Conservation (phyloP, 2,113 vertebrate species). For the Mesitornis unicolor region DNA sequence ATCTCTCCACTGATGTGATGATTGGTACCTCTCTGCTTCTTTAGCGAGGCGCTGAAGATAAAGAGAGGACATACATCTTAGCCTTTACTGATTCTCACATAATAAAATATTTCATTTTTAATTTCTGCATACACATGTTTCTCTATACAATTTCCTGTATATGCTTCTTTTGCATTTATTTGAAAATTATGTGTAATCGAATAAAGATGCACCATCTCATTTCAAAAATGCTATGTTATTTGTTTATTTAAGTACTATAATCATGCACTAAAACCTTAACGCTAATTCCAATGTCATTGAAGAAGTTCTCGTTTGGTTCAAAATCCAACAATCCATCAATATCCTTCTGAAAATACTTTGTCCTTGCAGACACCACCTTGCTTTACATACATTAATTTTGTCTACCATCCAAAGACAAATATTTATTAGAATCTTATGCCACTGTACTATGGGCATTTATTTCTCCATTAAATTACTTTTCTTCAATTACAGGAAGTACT, state of each 20-base stretch:
- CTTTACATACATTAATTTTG: not conserved
- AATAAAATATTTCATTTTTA: not conserved
- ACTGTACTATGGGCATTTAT: not conserved
- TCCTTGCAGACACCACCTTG: not conserved
- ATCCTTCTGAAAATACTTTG: not conserved
- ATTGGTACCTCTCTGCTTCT: conserved; percentile 91
- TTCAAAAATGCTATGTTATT: not conserved
- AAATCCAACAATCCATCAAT: not conserved
- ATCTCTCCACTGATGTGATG: conserved; percentile 88
- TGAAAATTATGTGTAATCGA: not conserved
- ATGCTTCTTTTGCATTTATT: not conserved
- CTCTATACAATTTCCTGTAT: not conserved
- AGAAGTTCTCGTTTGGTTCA: not conserved
- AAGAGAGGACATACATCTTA: not conserved
- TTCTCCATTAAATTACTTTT: not conserved
- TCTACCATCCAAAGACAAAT: not conserved
- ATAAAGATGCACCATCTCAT: not conserved
- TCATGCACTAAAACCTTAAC: not conserved
- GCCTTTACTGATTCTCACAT: not conserved
- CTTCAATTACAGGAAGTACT: not conserved
- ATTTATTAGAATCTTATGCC: not conserved
- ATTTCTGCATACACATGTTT: not conserved
- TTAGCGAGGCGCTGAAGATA: conserved; percentile 86
- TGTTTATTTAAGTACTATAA: not conserved
- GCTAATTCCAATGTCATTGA: not conserved